Conservation (phyloP, 2,888 invertebrate genomes). For the Balanococcus diminutus region DNA sequence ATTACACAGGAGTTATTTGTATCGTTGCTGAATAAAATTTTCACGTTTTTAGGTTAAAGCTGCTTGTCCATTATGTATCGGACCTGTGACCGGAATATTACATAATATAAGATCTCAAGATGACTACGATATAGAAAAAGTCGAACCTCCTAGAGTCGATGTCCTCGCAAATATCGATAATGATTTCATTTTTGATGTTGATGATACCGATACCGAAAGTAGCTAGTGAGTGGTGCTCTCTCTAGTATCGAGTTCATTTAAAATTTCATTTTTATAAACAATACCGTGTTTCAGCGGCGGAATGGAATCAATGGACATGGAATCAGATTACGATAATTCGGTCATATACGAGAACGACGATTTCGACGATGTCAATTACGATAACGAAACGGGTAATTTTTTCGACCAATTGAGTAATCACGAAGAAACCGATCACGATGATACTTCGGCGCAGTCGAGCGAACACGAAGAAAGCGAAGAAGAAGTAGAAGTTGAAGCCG, state of each 20-base stretch:
- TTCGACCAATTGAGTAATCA: background rate
- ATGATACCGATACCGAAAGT: conserved; percentile 27
- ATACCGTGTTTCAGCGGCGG: background rate
- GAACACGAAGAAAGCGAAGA: conserved; percentile 12
- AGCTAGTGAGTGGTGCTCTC: background rate
- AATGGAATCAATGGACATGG: conserved; percentile 41
- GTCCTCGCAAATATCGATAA: conserved; percentile 8
- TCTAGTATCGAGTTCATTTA: background rate
- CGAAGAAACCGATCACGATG: background rate
- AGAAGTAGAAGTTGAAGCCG: background rate
- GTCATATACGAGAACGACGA: background rate
- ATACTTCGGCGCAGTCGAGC: background rate
- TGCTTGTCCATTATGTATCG: conserved; percentile 44
- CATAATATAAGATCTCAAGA: conserved; percentile 47
- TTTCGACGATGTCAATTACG: background rate
- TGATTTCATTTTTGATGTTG: background rate
- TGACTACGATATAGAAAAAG: conserved; percentile 45
- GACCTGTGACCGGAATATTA: conserved; percentile 22
- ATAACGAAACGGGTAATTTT: background rate
- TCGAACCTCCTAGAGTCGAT: conserved; percentile 29
- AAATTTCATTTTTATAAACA: background rate
- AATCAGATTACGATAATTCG: conserved; percentile 10
- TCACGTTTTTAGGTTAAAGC: conserved; percentile 38
- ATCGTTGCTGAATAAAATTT: too few relatives aligned
- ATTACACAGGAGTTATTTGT: too few relatives aligned